Conservation (phyloP, 2,888 invertebrate genomes). For the Cylindroiulus punctatus region DNA sequence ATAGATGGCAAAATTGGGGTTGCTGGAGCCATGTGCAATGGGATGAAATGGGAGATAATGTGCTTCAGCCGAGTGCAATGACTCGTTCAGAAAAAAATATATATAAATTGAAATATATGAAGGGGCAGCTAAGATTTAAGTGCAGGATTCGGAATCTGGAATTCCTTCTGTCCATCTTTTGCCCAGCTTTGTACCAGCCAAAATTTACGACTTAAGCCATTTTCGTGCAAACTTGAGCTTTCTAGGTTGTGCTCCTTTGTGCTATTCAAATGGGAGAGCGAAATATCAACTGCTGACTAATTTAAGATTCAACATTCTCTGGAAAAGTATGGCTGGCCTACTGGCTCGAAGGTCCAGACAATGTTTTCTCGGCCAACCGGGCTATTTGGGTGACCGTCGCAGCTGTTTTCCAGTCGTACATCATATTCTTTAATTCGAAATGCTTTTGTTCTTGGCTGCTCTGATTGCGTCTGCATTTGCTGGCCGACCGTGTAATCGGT, state of each 20-base stretch:
- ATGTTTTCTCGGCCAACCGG: not conserved
- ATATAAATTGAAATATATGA: slow-evolving; percentile 42
- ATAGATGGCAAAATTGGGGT: slow-evolving; percentile 27
- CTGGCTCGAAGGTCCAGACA: slow-evolving; percentile 3
- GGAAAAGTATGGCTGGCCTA: not conserved
- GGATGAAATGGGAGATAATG: slow-evolving; percentile 39
- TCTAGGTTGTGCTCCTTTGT: too few relatives aligned
- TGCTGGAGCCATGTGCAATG: slow-evolving; percentile 21
- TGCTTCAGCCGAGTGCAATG: slow-evolving; percentile 4
- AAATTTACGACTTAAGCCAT: too few relatives aligned
- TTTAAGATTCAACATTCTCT: not conserved
- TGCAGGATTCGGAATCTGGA: not conserved
- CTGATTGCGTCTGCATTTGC: not conserved
- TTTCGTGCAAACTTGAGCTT: too few relatives aligned
- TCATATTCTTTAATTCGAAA: not conserved
- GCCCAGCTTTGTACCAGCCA: too few relatives aligned
- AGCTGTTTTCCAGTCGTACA: not conserved
- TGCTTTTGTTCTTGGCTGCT: slow-evolving; percentile 21
- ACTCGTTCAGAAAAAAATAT: slow-evolving; percentile 7
- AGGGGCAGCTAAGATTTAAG: not conserved
- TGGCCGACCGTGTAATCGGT: slow-evolving; percentile 13
- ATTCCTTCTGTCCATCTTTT: not conserved
- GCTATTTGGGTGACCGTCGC: not conserved
- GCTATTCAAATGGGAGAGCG: too few relatives aligned
- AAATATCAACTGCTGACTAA: not conserved